phyloP scores from a whole-genome alignment of 2,888 invertebrate species.

The Eilema depressum region DNA sequence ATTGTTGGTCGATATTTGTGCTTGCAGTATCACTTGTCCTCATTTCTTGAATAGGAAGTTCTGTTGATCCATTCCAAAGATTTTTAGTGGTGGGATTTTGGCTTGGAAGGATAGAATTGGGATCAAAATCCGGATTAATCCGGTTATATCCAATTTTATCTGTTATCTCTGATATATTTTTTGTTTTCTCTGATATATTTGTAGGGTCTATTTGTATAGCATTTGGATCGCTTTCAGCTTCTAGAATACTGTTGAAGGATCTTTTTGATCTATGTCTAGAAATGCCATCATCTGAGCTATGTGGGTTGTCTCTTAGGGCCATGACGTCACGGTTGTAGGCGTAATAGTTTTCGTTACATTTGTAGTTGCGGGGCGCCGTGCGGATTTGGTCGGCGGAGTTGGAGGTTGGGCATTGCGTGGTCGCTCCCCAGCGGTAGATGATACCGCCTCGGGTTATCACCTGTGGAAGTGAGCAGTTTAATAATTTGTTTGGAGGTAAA shows the following conservation, averaged over 20 bases:
- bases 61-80: not conserved
- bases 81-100: not conserved
- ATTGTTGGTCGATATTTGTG: not conserved
- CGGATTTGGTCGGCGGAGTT: conserved; percentile 62
- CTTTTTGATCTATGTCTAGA: not conserved
- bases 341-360: conserved; percentile 53
- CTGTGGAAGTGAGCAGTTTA: conserved; percentile 50
- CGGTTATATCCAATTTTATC: not conserved
- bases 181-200: not conserved
- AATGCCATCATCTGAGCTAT: not conserved
- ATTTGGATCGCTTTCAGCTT: conserved; percentile 6
- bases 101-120: not conserved
- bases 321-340: conserved; percentile 14
- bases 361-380: conserved; percentile 61
- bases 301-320: conserved; percentile 18
- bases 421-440: conserved; percentile 82
- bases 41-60: not conserved
- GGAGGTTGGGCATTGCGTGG: conserved; percentile 77
- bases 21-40: not conserved
- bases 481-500: not conserved
- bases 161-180: not conserved
- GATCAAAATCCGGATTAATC: conserved; percentile 2
- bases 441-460: conserved; percentile 81
- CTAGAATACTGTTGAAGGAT: not conserved
- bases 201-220: not conserved